Evolutionary conservation across 1,140 invertebrate species (phyloP).

Genomic region (Drosophila ogumai): DNA sequence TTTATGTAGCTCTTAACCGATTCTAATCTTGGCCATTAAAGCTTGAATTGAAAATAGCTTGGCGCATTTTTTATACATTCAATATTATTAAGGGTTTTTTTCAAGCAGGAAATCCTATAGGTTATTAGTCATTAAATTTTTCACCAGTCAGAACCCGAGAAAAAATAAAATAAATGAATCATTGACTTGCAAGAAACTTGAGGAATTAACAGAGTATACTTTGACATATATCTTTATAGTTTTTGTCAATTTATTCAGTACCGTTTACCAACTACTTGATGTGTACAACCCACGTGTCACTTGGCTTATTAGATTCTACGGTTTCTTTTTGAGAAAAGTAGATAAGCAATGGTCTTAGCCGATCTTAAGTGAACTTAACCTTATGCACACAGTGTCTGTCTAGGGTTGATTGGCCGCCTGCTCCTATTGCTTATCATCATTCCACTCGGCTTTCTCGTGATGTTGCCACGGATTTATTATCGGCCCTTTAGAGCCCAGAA

Average conservation of each 20-base stretch:
- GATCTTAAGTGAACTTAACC: constrained; percentile 10
- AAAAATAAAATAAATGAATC: not conserved
- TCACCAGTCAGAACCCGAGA: too few relatives aligned
- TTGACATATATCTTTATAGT: not conserved
- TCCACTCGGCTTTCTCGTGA: constrained; percentile 21
- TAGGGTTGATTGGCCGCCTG: constrained; percentile 36
- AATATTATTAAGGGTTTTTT: not conserved
- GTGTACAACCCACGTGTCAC: not conserved
- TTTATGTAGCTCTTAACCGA: constrained; percentile 14
- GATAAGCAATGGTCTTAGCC: constrained; percentile 25
- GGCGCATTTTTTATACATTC: not conserved
- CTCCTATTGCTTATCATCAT: constrained; percentile 28
- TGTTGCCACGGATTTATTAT: constrained; percentile 15
- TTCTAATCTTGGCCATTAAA: not conserved
- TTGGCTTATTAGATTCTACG: not conserved
- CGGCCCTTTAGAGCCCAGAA: constrained; percentile 20
- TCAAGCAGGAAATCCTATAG: not conserved
- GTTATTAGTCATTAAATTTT: not conserved
- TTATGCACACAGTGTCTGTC: constrained; percentile 26
- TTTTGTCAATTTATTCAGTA: not conserved
- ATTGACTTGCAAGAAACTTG: too few relatives aligned
- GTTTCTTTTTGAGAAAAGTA: constrained; percentile 5
- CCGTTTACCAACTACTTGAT: not conserved
- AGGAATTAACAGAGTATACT: too few relatives aligned
- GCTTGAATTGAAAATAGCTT: not conserved